These are phyloP conservation scores for Drosophila seguyi DNA, from an alignment of 1,140 invertebrate genomes.

Conservation along the genomic window DNA sequence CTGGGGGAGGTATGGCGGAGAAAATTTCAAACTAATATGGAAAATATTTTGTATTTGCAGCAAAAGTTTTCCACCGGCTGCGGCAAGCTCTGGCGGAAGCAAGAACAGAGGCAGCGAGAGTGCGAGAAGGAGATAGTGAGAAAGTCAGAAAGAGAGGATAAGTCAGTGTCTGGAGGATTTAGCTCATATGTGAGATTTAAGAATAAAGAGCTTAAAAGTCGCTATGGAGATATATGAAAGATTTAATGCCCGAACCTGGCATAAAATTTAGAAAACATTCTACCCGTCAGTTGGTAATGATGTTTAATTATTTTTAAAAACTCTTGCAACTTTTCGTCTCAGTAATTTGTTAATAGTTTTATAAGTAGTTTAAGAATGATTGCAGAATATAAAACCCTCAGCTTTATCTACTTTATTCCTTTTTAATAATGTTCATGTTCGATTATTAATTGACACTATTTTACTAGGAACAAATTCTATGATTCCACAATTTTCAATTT, in stretches of 20 bases:
- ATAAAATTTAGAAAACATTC: neutral
- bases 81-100: neutral
- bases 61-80: conserved; percentile 49
- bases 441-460: neutral
- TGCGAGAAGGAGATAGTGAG: neutral
- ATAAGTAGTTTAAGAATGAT: neutral
- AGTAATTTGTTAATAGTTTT: neutral
- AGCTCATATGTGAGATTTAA: conserved; percentile 3
- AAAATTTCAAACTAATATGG: conserved; percentile 66
- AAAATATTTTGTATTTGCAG: conserved; percentile 72
- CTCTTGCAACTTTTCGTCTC: neutral
- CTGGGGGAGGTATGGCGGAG: conserved; percentile 28
- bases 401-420: neutral
- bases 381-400: too few species aligned
- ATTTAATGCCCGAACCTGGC: conserved; percentile 1
- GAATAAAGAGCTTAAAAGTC: conserved; percentile 42
- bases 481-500: conserved; percentile 47
- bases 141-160: neutral
- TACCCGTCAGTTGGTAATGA: neutral
- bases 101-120: neutral
- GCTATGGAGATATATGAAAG: conserved; percentile 47
- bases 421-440: neutral
- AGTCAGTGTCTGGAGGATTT: conserved; percentile 4
- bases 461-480: neutral
- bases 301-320: neutral